Base-by-base conservation (phyloP, 2,888 invertebrate species). In the Maniola hyperantus region DNA sequence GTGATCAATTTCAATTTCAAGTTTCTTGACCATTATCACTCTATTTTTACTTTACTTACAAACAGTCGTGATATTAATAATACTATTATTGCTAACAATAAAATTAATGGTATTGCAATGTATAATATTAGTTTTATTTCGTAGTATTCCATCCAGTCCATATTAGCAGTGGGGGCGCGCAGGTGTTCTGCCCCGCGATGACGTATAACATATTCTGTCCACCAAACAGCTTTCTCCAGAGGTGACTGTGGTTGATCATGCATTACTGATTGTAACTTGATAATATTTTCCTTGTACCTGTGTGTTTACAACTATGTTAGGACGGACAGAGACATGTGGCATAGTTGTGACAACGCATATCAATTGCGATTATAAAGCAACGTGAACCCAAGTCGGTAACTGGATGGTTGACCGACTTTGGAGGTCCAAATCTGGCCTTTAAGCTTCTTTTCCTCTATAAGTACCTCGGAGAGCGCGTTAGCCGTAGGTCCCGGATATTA, bases 1-100 rank as follows among this genome's bases (percentile, higher is more conserved):
- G 39, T 39, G 39, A 39, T 10, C 39, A 10, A 39, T 39, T 8
- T 10, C 39, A 39, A 39, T 4, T 39, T 90, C 0, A 91, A 11
- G 26, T 51, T 20, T 10, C n/a, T n/a, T n/a, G n/a, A n/a, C n/a
- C 13, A 1, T n/a, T 53, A 33, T 53, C 34, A 53, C 2, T 53
- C 53, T 8, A 34, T 53, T 34, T 53, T 53, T 2, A 53, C 6
- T 53, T 53, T 53, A 2, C 2, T 53, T 6, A 53, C 7, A 34
- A 34, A 34, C n/a, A n/a, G 6, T 53, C 53, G 33, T n/a, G n/a
- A 6, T 2, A 34, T 1, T n/a, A n/a, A 34, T 34, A 53, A n/a
- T n/a, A 33, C 1, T 6, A 34, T 7, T n/a, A 53, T 8, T n/a
- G 6, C 8, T 7, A 34, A 53, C 1, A 34, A n/a, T 53, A n/a